These are phyloP conservation scores for Gouania willdenowi DNA, from an alignment of 2,797 vertebrate species.

Conservation along the genomic window DNA sequence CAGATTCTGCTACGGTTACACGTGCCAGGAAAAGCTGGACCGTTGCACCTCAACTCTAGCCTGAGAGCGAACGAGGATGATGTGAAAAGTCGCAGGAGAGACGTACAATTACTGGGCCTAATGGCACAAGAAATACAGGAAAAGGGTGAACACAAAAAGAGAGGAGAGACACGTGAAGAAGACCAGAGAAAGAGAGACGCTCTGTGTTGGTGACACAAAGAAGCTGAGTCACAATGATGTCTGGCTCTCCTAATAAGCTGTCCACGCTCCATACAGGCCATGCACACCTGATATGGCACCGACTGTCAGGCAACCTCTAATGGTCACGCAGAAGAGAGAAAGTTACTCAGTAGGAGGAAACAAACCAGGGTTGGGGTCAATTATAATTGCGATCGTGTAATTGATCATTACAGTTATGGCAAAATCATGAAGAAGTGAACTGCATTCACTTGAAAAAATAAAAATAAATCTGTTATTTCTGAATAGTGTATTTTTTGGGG, in stretches of 20 bases:
- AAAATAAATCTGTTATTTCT: too few relatives aligned
- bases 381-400: too few relatives aligned
- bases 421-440: too few relatives aligned
- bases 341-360: conserved; percentile 21
- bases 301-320: conserved; percentile 27
- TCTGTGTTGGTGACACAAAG: conserved; percentile 29
- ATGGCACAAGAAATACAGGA: conserved; percentile 24
- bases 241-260: conserved; percentile 45
- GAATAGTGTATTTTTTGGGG: too few relatives aligned
- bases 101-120: conserved; percentile 37
- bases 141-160: conserved; percentile 8
- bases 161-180: conserved; percentile 4
- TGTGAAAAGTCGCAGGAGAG: neutral
- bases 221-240: conserved; percentile 19
- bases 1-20: conserved; percentile 4
- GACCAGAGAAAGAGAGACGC: neutral
- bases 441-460: too few relatives aligned
- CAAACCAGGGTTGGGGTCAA: too few relatives aligned
- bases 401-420: too few relatives aligned
- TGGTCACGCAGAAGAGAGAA: conserved; percentile 18
- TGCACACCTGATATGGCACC: conserved; percentile 18
- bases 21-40: conserved; percentile 19
- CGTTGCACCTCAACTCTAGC: conserved; percentile 9
- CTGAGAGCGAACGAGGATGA: neutral
- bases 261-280: conserved; percentile 29